Percentiles rank a stretch among this genome's conserved stretches.
Conservation (phyloP, 2,113 vertebrate species). For the Vimba vimba region DNA sequence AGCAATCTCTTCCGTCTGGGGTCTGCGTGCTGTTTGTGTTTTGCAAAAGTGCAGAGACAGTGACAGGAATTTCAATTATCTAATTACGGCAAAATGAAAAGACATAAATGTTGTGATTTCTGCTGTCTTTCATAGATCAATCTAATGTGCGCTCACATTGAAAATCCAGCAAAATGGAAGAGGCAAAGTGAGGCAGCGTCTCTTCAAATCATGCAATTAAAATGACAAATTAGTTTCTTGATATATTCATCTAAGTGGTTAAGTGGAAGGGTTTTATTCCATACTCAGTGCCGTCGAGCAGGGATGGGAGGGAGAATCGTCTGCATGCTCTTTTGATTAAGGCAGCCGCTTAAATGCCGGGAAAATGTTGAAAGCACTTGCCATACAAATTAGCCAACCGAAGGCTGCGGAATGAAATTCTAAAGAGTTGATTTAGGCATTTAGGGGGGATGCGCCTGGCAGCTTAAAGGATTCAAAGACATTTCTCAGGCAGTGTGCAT, state of each 20-base stretch:
- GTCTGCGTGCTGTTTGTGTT: conserved; percentile 85
- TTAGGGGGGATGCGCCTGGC: conserved; percentile 74
- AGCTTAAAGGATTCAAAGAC: conserved; percentile 76
- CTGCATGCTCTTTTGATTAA: conserved; percentile 83
- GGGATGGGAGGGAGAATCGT: conserved; percentile 79
- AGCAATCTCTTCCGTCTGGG: conserved; percentile 65
- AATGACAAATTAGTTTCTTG: conserved; percentile 99
- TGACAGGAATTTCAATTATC: conserved; percentile 99
- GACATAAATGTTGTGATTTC: conserved; percentile 99
- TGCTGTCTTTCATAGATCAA: conserved; percentile 96
- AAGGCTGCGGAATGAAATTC: conserved; percentile 80
- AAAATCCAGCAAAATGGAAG: conserved; percentile 96
- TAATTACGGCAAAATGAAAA: conserved; percentile 99
- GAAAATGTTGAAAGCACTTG: conserved; percentile 82
- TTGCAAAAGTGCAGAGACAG: conserved; percentile 94
- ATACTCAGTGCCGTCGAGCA: conserved; percentile 83
- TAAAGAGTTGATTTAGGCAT: conserved; percentile 81
- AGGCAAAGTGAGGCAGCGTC: conserved; percentile 96
- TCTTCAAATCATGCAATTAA: conserved; percentile 98
- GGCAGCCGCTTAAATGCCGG: conserved; percentile 75
- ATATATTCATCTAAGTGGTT: conserved; percentile 99
- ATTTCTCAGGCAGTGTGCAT: conserved; percentile 74
- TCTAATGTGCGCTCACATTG: conserved; percentile 95
- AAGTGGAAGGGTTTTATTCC: conserved; percentile 99
- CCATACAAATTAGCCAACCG: conserved; percentile 81